These are phyloP conservation scores for Colinus virginianus DNA, from an alignment of 2,113 vertebrate genomes.

Conservation along the genomic window DNA sequence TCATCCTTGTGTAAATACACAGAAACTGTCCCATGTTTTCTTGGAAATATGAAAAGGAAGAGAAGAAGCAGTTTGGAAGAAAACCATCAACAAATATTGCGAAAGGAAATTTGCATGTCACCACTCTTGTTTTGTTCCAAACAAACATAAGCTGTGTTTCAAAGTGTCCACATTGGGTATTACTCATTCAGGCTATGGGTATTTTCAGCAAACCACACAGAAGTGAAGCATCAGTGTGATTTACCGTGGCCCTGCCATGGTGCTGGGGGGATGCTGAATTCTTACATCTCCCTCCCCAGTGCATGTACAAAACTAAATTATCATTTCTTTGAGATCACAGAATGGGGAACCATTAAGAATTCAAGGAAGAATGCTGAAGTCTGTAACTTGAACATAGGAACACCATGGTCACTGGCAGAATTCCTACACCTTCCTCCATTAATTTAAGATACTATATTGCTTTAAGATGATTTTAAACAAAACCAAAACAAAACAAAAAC, in stretches of 20 bases:
- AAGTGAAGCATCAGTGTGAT: neutral
- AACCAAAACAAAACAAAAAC: neutral
- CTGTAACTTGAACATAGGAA: slow-evolving; percentile 10
- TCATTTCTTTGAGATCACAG: slow-evolving; percentile 39
- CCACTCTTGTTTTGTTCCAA: slow-evolving; percentile 16
- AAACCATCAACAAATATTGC: neutral
- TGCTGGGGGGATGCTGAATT: slow-evolving; percentile 1
- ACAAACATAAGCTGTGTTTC: neutral
- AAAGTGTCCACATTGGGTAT: neutral
- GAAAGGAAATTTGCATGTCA: neutral
- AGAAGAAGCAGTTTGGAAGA: neutral
- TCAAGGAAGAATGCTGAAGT: slow-evolving; percentile 21
- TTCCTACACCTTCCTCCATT: neutral
- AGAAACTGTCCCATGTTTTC: neutral
- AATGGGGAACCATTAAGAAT: slow-evolving; percentile 17
- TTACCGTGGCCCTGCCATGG: neutral
- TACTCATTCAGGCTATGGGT: slow-evolving; percentile 33
- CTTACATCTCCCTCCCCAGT: neutral
- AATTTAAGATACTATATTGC: slow-evolving; percentile 27
- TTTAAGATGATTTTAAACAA: slow-evolving; percentile 26
- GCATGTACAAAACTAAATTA: neutral
- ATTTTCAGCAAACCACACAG: neutral
- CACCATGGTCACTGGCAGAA: slow-evolving; percentile 7
- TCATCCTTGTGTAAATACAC: neutral
- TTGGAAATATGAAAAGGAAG: neutral